Base-by-base conservation (phyloP, 2,888 invertebrate genomes). In the Lysandra bellargus region DNA sequence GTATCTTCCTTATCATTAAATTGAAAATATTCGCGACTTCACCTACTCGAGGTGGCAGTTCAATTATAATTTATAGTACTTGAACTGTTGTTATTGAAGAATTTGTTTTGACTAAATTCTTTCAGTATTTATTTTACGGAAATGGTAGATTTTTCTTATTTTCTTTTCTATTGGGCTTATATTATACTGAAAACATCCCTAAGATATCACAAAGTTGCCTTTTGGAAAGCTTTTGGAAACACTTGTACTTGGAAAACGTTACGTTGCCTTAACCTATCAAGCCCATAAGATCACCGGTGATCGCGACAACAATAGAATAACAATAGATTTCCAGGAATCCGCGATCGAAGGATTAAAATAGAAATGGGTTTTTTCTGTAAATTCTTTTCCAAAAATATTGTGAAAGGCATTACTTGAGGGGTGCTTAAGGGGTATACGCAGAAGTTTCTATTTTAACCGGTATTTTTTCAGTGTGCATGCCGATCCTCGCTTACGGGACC, bases 401-500 rank as follows among this genome's bases (percentile, higher is more conserved):
- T 61, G 7, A 61, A 61, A 7, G 7, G 61, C 6, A 7, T 6
- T 23, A 6, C 9, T 44, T 61, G 1, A 61, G n/a, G 1, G 23
- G 57, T 1, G n/a, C 57, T 60, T 61, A n/a, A 7, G 61, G 4
- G 14, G 53, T 53, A 9, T 44, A 3, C 12, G 53, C 9, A 14
- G 17, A 57, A 57, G 12, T 57, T 57, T 57, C 1, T 57, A 17
- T 57, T 64, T 23, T 61, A 23, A 61, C n/a, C 17, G 60, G 6
- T n/a, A n/a, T 61, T 79, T 83, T 79, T 90, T 1, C 91, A 96
- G 96, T 95, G 5, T 95, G 95, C 83, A 85, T 95, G 86, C 94
- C 95, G 2, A 89, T 95, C 60, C 87, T 95, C 44, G 92, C 95
- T 0, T 94, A 95, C 80, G 95, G 96, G 0, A 93, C 94, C 0